Percentiles rank a stretch among this genome's conserved stretches.
These are phyloP conservation scores for Melanerpes formicivorus DNA, from an alignment of 2,113 vertebrate species.

Conservation along the genomic window DNA sequence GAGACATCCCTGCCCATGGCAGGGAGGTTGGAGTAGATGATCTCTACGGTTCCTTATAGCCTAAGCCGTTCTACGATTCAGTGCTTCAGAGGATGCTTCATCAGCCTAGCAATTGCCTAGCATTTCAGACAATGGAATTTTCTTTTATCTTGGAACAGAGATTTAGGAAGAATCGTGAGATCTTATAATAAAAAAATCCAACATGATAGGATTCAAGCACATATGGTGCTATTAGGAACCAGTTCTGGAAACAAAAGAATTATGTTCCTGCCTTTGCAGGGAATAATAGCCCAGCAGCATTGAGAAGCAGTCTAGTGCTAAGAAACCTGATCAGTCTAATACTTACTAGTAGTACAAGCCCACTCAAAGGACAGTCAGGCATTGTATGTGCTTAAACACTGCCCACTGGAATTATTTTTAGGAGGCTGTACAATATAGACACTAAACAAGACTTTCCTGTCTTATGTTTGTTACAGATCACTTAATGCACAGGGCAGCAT, in stretches of 20 bases:
- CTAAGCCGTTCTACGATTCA: too few relatives aligned
- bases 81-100: neutral
- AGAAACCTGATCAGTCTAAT: neutral
- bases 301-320: neutral
- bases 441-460: neutral
- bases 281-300: neutral
- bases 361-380: neutral
- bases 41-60: too few relatives aligned
- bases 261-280: neutral
- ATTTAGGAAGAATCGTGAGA: neutral
- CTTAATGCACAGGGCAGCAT: constrained; percentile 45
- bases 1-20: too few relatives aligned
- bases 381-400: neutral
- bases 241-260: neutral
- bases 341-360: neutral
- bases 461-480: constrained; percentile 25
- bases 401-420: neutral
- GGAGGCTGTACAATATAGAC: neutral
- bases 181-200: neutral
- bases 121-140: fast-evolving
- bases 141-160: neutral
- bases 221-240: fast-evolving
- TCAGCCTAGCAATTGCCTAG: neutral
- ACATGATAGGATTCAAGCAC: neutral
- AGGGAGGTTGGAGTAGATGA: too few relatives aligned